Base-by-base conservation (phyloP, 1,140 invertebrate species). In the Polyergus mexicanus region DNA sequence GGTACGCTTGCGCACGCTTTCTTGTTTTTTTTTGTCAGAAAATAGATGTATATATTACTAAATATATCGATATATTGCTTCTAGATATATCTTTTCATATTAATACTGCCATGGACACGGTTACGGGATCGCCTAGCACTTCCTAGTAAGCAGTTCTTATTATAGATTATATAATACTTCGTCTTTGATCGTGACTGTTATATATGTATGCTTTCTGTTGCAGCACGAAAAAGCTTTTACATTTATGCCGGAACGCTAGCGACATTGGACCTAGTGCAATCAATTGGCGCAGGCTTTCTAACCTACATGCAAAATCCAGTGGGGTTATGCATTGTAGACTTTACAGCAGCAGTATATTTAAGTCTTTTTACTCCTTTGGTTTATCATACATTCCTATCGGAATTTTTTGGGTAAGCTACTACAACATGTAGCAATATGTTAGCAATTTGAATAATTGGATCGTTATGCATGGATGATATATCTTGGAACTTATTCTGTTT, bases 321-420 rank as follows among this genome's bases (percentile, higher is more conserved):
- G 60, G 97, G 97, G 32, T 95, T 98, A 28, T 98, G 98, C 93
- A 96, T 98, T 65, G 97, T 98, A 68, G 97, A 98, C 94, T 95
- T 97, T n/a, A 98, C 98, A 19, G 97, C 97, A 22, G 97, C 96
- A 92, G 92, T 98, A 1, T 98, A 98, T 93, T 97, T 98, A 92
- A 97, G 97, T 6, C 93, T 97, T n/a, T 98, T 97, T 92, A 97
- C 97, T 44, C 97, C 97, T 54, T 95, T 98, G 7, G 97, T 98
- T 44, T 98, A 98, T 92, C 96, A 97, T 88, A 97, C 97, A 66
- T 98, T 98, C 93, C 95, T 98, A 58, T 97, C 97, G 89, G 97
- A 97, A 94, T 97, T 98, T 92, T 98, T 98, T 94, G 97, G 96
- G 97, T 98, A 94, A 90, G 90, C 66, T 68, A 35, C 7, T 3